These are phyloP conservation scores for Minunthozetes semirufus DNA, from an alignment of 2,888 invertebrate genomes.

Conservation along the genomic window DNA sequence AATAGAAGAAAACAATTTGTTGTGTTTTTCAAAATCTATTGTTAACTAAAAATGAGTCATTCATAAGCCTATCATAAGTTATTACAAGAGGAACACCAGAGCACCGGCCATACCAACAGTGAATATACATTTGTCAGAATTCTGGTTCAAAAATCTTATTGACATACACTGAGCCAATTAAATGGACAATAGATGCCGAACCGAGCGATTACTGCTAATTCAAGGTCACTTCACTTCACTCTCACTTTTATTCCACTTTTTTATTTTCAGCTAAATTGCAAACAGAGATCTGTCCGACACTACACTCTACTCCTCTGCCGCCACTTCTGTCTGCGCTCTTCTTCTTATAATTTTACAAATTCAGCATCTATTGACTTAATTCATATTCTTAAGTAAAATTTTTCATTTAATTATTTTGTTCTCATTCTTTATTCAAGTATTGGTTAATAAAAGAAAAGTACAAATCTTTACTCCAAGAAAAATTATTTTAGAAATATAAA, in stretches of 20 bases:
- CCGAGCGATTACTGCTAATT: neutral
- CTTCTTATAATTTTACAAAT: no score
- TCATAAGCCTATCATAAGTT: constrained; percentile 31
- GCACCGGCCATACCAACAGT: constrained; percentile 5
- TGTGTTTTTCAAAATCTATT: constrained; percentile 12
- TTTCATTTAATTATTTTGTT: no score
- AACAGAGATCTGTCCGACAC: no score
- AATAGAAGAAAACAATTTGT: constrained; percentile 13
- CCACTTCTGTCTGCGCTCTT: no score
- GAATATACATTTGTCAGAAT: constrained; percentile 25
- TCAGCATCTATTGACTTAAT: no score
- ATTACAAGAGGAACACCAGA: constrained; percentile 22
- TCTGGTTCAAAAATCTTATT: neutral
- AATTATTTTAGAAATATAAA: no score
- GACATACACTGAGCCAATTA: constrained; percentile 18
- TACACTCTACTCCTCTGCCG: no score
- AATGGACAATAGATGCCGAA: constrained; percentile 25
- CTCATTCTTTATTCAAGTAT: no score
- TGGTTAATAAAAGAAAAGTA: no score
- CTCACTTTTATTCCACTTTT: neutral
- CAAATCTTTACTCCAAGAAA: no score
- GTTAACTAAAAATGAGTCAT: constrained; percentile 1
- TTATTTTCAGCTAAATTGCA: neutral
- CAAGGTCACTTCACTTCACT: constrained; percentile 3
- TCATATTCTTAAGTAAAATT: no score